Evolutionary conservation across 1,140 invertebrate species (phyloP), one percentile per base, ranked within the genome.

Genomic region (Apis dorsata): DNA sequence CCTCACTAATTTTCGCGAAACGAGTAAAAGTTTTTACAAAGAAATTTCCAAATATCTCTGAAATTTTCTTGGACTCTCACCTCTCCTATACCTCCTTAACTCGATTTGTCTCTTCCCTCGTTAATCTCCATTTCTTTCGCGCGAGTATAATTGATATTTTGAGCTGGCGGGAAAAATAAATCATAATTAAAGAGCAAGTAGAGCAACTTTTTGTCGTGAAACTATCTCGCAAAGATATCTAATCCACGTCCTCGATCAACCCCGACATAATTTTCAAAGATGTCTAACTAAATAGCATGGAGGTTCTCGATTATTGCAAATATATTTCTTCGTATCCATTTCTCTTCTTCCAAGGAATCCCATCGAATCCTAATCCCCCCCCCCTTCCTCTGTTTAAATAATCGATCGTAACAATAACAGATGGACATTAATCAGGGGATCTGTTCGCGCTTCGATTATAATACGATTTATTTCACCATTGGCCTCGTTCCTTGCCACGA

Each of bases 371-470:
- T 11, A 10, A 79, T 63, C 11, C 13, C 34, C 17, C 9, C 9
- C 55, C 28, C 44, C 13, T 63, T 24, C 62, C 24, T 3, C 57
- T 34, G 69, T 79, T 79, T 44, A 55, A 12, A 44, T 63, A 73
- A 73, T 73, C 49, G 49, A 7, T n/a, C 21, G 15, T 44, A 63
- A 63, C 57, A 44, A 65, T 66, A 44, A 65, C 55, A 17, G 51
- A 2, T 12, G 51, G 57, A 62, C 68, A 80, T 85, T 86, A 84
- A 80, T 66, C 59, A 84, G 62, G 34, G 34, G 21, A 12, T 19
- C 57, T 2, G 70, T 79, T 82, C 75, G 62, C 21, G 84, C 68
- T 85, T 85, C 79, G 74, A 74, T 85, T 85, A 49, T 76, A 78
- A 85, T 71, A 70, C 83, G 65, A 62, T 85, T 85, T 68, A 49